Conservation (phyloP, 2,888 invertebrate genomes). For the Hypomecis punctinalis region DNA sequence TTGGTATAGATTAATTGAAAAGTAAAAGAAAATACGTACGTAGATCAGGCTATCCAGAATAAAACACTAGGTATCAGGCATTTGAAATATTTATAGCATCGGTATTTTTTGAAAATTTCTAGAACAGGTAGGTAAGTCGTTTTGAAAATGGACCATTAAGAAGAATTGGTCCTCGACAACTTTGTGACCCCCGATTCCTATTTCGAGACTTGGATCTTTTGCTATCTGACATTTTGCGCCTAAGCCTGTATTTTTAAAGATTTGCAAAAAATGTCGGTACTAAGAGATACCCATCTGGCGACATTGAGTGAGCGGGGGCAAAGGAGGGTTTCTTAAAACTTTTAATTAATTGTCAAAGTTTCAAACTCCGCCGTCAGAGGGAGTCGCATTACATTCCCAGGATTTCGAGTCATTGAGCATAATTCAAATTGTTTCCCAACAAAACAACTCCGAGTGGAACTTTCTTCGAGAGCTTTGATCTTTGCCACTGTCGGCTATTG, state of each 20-base stretch:
- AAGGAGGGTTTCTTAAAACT: conserved; percentile 66
- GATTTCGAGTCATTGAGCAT: conserved; percentile 64
- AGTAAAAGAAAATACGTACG: too few relatives aligned
- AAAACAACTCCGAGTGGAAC: conserved; percentile 52
- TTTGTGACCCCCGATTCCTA: too few relatives aligned
- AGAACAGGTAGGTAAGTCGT: too few relatives aligned
- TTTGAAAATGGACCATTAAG: too few relatives aligned
- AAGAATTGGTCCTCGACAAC: too few relatives aligned
- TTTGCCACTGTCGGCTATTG: conserved; percentile 39
- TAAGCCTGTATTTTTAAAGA: background rate
- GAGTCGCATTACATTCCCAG: conserved; percentile 60
- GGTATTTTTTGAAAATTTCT: too few relatives aligned
- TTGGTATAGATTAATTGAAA: too few relatives aligned
- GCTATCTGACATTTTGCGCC: too few relatives aligned
- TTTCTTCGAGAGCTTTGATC: conserved; percentile 54
- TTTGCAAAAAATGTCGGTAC: conserved; percentile 8
- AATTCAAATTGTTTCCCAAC: conserved; percentile 65
- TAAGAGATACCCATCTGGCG: conserved; percentile 31
- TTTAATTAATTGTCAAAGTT: conserved; percentile 76
- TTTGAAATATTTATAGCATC: too few relatives aligned
- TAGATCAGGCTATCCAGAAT: too few relatives aligned
- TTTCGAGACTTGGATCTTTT: too few relatives aligned
- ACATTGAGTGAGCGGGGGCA: conserved; percentile 38
- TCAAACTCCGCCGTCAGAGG: conserved; percentile 48
- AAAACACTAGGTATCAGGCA: too few relatives aligned